A percentile compares a stretch with the other conserved stretches of the same genome.
Conservation (phyloP, 2,888 invertebrate species). For the Xestia ashworthii region DNA sequence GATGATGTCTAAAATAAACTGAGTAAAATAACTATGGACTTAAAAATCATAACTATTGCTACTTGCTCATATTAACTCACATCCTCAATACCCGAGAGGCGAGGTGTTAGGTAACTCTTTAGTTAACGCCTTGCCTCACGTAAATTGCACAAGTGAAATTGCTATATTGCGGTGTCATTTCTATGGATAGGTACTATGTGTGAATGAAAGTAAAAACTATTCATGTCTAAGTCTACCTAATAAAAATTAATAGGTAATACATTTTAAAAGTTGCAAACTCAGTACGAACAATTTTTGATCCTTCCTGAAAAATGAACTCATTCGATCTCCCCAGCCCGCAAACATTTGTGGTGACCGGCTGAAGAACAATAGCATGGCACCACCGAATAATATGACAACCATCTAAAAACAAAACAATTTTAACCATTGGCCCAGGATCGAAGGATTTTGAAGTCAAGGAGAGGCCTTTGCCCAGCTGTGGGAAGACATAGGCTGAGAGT, state of each 20-base stretch:
- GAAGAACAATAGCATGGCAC: conserved; percentile 82
- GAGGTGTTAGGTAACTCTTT: too few species aligned
- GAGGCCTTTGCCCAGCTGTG: neutral
- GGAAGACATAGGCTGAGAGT: neutral
- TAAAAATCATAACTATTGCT: too few species aligned
- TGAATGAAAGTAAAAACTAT: neutral
- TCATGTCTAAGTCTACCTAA: neutral
- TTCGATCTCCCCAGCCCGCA: conserved; percentile 80
- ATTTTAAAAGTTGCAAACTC: neutral
- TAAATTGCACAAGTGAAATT: too few species aligned
- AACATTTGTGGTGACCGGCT: conserved; percentile 85
- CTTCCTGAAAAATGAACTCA: conserved; percentile 52
- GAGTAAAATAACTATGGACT: too few species aligned
- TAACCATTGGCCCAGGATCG: neutral
- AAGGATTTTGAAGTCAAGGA: neutral
- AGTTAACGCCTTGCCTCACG: too few species aligned
- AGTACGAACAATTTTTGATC: conserved; percentile 74
- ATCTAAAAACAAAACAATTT: conserved; percentile 74
- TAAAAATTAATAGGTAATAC: neutral
- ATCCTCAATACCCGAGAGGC: too few species aligned
- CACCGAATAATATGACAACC: conserved; percentile 79
- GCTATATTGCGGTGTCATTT: too few species aligned
- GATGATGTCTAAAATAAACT: too few species aligned
- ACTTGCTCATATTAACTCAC: too few species aligned
- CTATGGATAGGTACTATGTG: neutral